Evolutionary conservation across 1,140 invertebrate genomes (phyloP).

Genomic region (Linepithema humile): DNA sequence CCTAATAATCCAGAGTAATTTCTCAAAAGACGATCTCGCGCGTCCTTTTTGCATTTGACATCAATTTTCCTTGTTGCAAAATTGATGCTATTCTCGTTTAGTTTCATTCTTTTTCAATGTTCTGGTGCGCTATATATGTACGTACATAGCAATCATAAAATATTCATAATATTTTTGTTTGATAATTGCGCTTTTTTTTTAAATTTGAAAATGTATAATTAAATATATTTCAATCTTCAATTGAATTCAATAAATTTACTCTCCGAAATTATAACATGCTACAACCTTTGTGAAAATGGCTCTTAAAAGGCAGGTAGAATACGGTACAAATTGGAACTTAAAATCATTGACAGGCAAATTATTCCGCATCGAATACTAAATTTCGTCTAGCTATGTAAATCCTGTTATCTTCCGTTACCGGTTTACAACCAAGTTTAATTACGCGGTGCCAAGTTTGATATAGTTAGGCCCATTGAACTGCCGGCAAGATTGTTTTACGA

Average conservation of each 20-base stretch:
- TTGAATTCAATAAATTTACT: not conserved
- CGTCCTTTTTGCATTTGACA: constrained; percentile 37
- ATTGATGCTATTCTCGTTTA: not conserved
- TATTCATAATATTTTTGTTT: not conserved
- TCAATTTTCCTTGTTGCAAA: constrained; percentile 14
- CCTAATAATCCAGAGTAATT: constrained; percentile 61
- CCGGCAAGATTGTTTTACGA: constrained; percentile 81
- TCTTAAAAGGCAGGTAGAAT: too few species aligned
- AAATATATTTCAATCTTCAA: not conserved
- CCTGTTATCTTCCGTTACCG: constrained; percentile 61
- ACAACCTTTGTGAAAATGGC: not conserved
- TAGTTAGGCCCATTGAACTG: constrained; percentile 79
- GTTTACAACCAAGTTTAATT: constrained; percentile 72
- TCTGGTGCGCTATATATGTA: not conserved
- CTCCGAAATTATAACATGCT: not conserved
- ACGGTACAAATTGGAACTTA: too few species aligned
- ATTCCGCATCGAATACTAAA: constrained; percentile 22
- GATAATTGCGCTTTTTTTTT: not conserved
- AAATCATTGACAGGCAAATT: not conserved
- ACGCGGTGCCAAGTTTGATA: constrained; percentile 81
- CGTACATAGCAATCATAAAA: too few species aligned
- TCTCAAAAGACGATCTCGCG: constrained; percentile 53
- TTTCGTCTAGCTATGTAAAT: constrained; percentile 69
- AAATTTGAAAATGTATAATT: not conserved
- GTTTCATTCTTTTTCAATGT: not conserved